phyloP scores from a whole-genome alignment of 2,797 vertebrate species.

The Fistularia tabacaria region DNA sequence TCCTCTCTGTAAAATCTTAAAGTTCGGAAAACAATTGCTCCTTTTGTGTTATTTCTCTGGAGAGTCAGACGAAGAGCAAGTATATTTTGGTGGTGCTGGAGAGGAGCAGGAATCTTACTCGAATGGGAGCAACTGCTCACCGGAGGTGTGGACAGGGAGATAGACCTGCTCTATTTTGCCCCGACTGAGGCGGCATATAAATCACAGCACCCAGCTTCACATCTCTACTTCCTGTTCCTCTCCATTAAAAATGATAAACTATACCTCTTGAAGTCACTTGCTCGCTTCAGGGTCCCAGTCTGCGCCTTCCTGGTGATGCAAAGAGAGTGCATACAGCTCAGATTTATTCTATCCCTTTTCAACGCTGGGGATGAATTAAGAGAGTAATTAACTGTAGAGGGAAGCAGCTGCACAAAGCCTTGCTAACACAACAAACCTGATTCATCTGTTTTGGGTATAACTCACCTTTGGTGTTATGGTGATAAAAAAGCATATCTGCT shows the following conservation, averaged over 20 bases:
- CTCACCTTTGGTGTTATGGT: conserved; percentile 67
- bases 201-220: conserved; percentile 64
- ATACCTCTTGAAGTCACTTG: conserved; percentile 69
- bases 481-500: conserved; percentile 68
- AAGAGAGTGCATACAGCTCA: conserved; percentile 43
- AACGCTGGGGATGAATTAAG: conserved; percentile 73
- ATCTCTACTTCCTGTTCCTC: conserved; percentile 73
- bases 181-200: conserved; percentile 58
- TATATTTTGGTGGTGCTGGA: conserved; percentile 30
- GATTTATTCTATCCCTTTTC: conserved; percentile 67
- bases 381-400: conserved; percentile 73
- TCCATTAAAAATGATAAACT: conserved; percentile 80
- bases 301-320: conserved; percentile 64
- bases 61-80: conserved; percentile 14
- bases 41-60: conserved; percentile 19
- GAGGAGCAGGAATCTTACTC: conserved; percentile 23
- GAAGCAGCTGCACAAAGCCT: conserved; percentile 64
- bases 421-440: conserved; percentile 55
- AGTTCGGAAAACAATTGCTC: conserved; percentile 16
- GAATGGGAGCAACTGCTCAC: conserved; percentile 23
- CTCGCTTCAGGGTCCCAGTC: conserved; percentile 68
- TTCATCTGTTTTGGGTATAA: conserved; percentile 62
- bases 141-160: conserved; percentile 61
- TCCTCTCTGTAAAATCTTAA: conserved; percentile 1
- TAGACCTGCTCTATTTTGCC: conserved; percentile 54